These are phyloP conservation scores for Zootoca vivipara DNA, from an alignment of 2,113 vertebrate genomes.

Conservation along the genomic window DNA sequence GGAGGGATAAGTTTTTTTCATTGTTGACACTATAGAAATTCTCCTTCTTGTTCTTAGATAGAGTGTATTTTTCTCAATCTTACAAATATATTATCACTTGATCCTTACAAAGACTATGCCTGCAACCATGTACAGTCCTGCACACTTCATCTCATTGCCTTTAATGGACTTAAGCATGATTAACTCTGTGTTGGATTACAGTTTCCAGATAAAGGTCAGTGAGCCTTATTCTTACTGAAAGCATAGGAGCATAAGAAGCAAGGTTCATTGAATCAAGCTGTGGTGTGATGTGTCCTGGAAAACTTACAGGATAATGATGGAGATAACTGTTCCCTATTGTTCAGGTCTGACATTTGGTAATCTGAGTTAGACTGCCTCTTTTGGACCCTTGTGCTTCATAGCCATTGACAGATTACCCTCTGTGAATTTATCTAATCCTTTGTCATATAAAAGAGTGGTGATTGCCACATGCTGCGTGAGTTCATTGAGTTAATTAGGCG, in stretches of 20 bases:
- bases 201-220: background rate
- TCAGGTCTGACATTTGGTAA: background rate
- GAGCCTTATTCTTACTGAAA: background rate
- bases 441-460: background rate
- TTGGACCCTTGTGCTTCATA: background rate
- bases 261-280: background rate
- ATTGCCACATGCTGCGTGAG: background rate
- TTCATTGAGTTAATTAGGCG: background rate
- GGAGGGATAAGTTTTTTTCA: too few species aligned
- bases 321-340: background rate
- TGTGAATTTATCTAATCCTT: background rate
- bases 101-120: background rate
- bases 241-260: background rate
- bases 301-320: background rate
- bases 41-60: background rate
- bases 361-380: background rate
- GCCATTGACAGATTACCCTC: background rate
- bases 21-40: accelerated
- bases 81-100: background rate
- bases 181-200: background rate
- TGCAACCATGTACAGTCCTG: background rate
- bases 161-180: background rate
- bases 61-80: background rate
- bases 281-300: background rate
- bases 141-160: background rate